These are phyloP conservation scores for Ephydatia muelleri DNA, from an alignment of 37 sponge, comb jelly and placozoan genomes.

Conservation along the genomic window DNA sequence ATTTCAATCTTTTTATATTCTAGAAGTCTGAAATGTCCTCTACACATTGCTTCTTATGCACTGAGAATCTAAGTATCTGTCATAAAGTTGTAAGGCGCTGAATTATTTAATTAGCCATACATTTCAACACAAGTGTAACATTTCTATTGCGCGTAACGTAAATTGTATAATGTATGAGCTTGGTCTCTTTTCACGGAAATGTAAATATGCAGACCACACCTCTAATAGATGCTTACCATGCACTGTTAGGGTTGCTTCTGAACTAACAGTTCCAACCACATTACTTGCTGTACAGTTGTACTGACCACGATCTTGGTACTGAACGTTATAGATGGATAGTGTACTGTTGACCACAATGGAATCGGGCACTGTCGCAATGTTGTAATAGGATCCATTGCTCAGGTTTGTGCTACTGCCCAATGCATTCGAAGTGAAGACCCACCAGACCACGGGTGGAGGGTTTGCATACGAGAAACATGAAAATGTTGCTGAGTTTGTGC, in stretches of 20 bases:
- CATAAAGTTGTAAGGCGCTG: too few relatives aligned
- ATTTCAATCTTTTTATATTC: too few relatives aligned
- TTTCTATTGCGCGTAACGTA: not conserved
- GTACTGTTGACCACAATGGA: not conserved
- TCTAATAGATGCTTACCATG: slow-evolving; percentile 53
- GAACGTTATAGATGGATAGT: slow-evolving; percentile 42
- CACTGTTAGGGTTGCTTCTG: slow-evolving; percentile 51
- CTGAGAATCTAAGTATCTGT: too few relatives aligned
- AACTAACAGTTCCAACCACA: slow-evolving; percentile 5
- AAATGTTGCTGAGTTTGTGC: slow-evolving; percentile 35
- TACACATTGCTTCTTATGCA: too few relatives aligned
- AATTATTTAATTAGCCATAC: too few relatives aligned
- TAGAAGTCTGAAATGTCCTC: too few relatives aligned
- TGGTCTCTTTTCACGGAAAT: not conserved
- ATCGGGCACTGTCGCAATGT: slow-evolving; percentile 14
- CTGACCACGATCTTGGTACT: slow-evolving; percentile 59
- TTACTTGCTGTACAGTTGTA: slow-evolving; percentile 61
- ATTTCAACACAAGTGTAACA: too few relatives aligned
- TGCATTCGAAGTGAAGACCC: slow-evolving; percentile 45
- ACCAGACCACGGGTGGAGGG: slow-evolving; percentile 43
- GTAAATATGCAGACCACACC: not conserved
- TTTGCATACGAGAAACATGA: slow-evolving; percentile 46
- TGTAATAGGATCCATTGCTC: not conserved
- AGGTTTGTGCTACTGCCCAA: slow-evolving; percentile 5
- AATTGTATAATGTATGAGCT: not conserved